phyloP scores from a whole-genome alignment of 2,797 vertebrate genomes.

The Oceanodroma leucorhoa region DNA sequence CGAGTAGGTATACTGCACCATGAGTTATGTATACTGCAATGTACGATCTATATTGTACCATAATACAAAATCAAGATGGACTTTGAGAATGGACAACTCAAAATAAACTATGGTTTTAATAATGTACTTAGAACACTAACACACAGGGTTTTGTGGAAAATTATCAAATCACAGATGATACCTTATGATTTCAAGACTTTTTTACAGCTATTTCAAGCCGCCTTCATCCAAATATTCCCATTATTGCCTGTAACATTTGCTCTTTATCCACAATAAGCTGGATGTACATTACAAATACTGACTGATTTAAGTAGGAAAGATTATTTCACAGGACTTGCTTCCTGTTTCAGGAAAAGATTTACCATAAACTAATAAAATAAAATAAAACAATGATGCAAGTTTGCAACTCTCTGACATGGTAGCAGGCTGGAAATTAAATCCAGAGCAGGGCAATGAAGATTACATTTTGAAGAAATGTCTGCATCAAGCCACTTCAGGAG shows the following conservation, averaged over 20 bases:
- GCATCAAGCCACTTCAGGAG: background rate
- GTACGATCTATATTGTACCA: background rate
- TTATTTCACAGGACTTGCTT: background rate
- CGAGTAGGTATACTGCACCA: background rate
- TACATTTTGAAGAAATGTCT: background rate
- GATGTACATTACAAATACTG: background rate
- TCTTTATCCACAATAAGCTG: background rate
- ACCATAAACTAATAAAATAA: background rate
- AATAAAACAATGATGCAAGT: background rate
- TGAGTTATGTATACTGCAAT: background rate
- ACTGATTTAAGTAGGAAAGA: background rate
- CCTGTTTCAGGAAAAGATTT: slow-evolving; percentile 6
- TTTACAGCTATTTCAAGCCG: background rate
- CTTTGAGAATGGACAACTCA: background rate
- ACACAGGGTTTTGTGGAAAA: background rate
- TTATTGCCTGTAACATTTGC: background rate
- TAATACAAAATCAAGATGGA: background rate
- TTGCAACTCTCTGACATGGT: background rate
- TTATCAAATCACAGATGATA: background rate
- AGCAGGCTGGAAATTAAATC: background rate
- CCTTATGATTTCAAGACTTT: background rate
- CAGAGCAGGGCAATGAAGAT: background rate
- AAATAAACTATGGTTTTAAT: background rate
- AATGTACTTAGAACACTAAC: background rate
- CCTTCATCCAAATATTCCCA: background rate